A percentile compares a stretch with the other conserved stretches of the same genome.
These are phyloP conservation scores for Tribolium castaneum DNA, from an alignment of 1,140 invertebrate species.

Conservation along the genomic window DNA sequence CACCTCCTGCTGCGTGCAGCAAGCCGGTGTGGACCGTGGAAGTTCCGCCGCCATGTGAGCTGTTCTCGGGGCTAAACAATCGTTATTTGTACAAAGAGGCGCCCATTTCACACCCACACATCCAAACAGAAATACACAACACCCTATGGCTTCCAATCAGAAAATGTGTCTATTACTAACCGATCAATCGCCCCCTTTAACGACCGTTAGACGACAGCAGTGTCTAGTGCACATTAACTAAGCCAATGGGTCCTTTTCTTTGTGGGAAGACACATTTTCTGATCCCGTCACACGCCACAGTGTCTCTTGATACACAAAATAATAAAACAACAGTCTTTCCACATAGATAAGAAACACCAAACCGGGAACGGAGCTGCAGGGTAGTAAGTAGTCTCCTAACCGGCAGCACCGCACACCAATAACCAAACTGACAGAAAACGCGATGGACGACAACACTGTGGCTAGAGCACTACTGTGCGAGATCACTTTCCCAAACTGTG, in stretches of 20 bases:
- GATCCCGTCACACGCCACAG: conserved; percentile 60
- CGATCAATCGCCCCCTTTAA: conserved; percentile 53
- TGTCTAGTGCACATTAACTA: conserved; percentile 62
- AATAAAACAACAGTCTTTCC: conserved; percentile 63
- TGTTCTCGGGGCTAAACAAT: conserved; percentile 70
- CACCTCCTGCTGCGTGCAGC: conserved; percentile 63
- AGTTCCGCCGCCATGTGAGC: conserved; percentile 70
- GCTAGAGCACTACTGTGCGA: conserved; percentile 11
- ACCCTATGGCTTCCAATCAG: conserved; percentile 59
- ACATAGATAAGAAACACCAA: conserved; percentile 65
- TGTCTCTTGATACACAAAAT: conserved; percentile 58
- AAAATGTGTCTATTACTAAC: conserved; percentile 65
- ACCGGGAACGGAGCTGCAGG: conserved; percentile 39
- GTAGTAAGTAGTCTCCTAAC: not conserved
- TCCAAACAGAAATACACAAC: conserved; percentile 40
- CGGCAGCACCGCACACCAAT: conserved; percentile 38
- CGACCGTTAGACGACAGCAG: conserved; percentile 60
- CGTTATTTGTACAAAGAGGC: conserved; percentile 62
- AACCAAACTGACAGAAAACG: conserved; percentile 34
- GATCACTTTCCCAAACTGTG: not conserved
- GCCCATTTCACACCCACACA: conserved; percentile 49
- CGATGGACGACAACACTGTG: conserved; percentile 39
- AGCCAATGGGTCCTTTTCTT: conserved; percentile 66
- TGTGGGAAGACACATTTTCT: conserved; percentile 93
- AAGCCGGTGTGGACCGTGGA: conserved; percentile 67